These are phyloP conservation scores for Dysdera silvatica DNA, from an alignment of 1,140 invertebrate species.

Conservation along the genomic window DNA sequence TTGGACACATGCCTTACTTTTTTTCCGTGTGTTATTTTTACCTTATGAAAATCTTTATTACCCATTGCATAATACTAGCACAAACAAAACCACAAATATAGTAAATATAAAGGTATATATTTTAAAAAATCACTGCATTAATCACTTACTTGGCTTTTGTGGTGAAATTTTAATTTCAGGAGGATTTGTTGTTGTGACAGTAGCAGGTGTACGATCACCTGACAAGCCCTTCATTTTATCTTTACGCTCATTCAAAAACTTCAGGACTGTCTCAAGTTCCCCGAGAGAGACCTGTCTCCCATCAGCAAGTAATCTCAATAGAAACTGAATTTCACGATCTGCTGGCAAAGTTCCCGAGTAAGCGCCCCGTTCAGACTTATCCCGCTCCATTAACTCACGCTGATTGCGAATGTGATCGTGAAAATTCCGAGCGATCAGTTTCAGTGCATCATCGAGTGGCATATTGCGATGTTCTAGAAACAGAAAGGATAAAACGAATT, in stretches of 20 bases:
- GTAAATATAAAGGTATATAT: too few species aligned
- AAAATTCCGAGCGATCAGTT: constrained; percentile 68
- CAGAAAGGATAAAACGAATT: constrained; percentile 15
- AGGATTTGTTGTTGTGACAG: not conserved
- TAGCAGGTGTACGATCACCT: not conserved
- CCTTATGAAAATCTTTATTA: too few species aligned
- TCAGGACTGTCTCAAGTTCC: constrained; percentile 71
- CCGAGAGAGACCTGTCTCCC: constrained; percentile 66
- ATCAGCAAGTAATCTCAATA: constrained; percentile 69
- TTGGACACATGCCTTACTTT: too few species aligned
- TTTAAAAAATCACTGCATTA: too few species aligned
- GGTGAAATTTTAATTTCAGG: constrained; percentile 4
- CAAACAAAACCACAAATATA: too few species aligned
- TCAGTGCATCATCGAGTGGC: constrained; percentile 81
- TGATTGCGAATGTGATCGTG: constrained; percentile 56
- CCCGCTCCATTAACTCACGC: constrained; percentile 20
- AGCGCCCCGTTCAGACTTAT: constrained; percentile 13
- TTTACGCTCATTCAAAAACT: constrained; percentile 65
- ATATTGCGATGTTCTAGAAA: constrained; percentile 81
- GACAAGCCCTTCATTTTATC: constrained; percentile 40
- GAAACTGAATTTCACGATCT: constrained; percentile 48
- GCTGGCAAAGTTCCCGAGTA: constrained; percentile 15
- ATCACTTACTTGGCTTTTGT: constrained; percentile 16
- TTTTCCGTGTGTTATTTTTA: too few species aligned
- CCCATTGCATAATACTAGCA: too few species aligned